These are phyloP conservation scores for Cenopis cana DNA, from an alignment of 2,888 invertebrate species.

Conservation along the genomic window DNA sequence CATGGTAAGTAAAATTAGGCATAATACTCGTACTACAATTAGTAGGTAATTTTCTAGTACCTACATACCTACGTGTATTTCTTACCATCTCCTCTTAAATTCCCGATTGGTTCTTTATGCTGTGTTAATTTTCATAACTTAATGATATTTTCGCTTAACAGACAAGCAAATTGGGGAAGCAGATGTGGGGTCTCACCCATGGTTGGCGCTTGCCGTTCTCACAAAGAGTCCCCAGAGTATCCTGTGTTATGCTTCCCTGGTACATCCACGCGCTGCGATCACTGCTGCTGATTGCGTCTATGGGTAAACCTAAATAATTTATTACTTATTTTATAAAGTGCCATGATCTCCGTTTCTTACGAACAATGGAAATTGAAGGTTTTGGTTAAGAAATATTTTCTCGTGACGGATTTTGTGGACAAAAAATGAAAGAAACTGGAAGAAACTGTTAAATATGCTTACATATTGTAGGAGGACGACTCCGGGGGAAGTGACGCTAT, in stretches of 20 bases:
- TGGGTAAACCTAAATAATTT: conserved; percentile 57
- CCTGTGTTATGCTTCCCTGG: conserved; percentile 72
- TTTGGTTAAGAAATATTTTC: too few species aligned
- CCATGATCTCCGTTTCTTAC: not conserved
- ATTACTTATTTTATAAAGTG: not conserved
- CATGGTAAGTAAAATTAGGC: conserved; percentile 42
- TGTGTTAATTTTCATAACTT: not conserved
- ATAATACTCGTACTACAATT: not conserved
- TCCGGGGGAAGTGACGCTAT: conserved; percentile 63
- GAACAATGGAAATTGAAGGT: too few species aligned
- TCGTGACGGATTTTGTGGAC: too few species aligned
- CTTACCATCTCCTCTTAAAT: not conserved
- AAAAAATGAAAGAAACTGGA: too few species aligned
- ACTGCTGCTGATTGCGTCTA: conserved; percentile 73
- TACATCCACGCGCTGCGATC: conserved; percentile 72
- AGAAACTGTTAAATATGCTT: not conserved
- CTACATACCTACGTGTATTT: not conserved
- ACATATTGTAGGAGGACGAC: conserved; percentile 52
- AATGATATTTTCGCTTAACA: conserved; percentile 45
- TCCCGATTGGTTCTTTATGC: not conserved
- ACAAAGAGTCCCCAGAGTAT: conserved; percentile 64
- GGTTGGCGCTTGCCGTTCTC: conserved; percentile 68
- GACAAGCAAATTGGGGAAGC: conserved; percentile 60
- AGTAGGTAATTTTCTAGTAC: not conserved
- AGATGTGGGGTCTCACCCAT: conserved; percentile 67